Percentiles rank a stretch among this genome's conserved stretches.
Conservation (phyloP, 2,113 vertebrate species). For the Macquaria australasica region DNA sequence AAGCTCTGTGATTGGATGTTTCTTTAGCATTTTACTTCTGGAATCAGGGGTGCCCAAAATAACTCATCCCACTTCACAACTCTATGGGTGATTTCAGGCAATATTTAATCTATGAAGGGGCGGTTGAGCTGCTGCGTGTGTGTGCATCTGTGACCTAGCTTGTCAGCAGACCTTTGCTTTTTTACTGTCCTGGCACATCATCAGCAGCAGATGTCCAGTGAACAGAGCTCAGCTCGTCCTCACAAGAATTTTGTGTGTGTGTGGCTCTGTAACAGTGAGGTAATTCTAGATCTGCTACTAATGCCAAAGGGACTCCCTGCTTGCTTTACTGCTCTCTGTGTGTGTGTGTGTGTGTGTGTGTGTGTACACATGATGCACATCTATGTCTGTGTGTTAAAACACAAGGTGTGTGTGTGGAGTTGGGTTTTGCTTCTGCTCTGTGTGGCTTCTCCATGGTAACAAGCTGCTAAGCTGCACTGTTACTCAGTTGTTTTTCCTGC, state of each 20-base stretch:
- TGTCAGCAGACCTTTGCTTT: neutral
- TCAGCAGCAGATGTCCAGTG: conserved; percentile 44
- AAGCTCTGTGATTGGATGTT: neutral
- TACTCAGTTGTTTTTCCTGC: conserved; percentile 44
- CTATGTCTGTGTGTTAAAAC: conserved; percentile 20
- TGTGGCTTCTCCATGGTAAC: conserved; percentile 64
- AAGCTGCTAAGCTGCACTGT: conserved; percentile 48
- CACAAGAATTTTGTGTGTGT: conserved; percentile 14
- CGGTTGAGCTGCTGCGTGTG: neutral
- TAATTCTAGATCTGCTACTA: conserved; percentile 73
- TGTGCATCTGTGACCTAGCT: neutral
- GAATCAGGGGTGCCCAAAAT: neutral
- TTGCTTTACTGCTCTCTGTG: conserved; percentile 19
- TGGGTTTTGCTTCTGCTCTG: conserved; percentile 32
- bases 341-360: too few relatives aligned
- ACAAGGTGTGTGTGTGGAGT: conserved; percentile 4
- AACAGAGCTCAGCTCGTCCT: conserved; percentile 39
- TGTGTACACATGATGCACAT: neutral
- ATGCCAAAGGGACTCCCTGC: conserved; percentile 73
- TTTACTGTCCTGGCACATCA: conserved; percentile 17
- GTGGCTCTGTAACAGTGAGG: conserved; percentile 55
- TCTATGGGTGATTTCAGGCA: neutral
- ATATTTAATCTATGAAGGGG: neutral
- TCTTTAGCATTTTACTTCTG: neutral
- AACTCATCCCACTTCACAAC: neutral